These are phyloP conservation scores for Drosophila arawakana DNA, from an alignment of 1,140 invertebrate species.

Conservation along the genomic window DNA sequence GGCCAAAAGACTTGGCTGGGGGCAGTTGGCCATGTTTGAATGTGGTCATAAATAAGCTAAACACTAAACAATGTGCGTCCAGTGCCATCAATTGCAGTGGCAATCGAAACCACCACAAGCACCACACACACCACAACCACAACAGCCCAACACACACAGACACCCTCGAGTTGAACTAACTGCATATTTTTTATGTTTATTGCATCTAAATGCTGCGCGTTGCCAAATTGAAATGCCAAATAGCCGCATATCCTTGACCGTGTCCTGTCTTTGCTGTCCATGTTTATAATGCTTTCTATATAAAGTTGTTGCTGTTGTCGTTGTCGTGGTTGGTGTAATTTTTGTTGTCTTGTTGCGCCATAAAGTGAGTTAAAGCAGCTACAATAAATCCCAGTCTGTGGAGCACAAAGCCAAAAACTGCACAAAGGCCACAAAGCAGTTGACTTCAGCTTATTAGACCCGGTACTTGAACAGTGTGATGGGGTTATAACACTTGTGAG, in stretches of 20 bases:
- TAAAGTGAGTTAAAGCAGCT: constrained; percentile 34
- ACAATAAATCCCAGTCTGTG: constrained; percentile 67
- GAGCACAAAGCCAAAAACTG: constrained; percentile 42
- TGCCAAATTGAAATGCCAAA: constrained; percentile 62
- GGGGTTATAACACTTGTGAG: too few species aligned
- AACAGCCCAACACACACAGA: not conserved
- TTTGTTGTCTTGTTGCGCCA: constrained; percentile 3
- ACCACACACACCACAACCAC: not conserved
- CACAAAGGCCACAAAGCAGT: constrained; percentile 50
- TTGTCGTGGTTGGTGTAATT: not conserved
- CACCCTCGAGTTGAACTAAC: constrained; percentile 37
- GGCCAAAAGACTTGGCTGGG: not conserved
- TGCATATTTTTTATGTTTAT: constrained; percentile 70
- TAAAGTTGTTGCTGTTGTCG: not conserved
- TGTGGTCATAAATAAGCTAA: constrained; percentile 74
- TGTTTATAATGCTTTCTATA: constrained; percentile 1
- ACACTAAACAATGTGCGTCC: constrained; percentile 53
- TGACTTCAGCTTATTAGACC: constrained; percentile 48
- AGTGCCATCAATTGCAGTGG: constrained; percentile 57
- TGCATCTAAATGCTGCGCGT: constrained; percentile 48
- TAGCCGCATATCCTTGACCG: constrained; percentile 54
- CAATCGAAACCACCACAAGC: constrained; percentile 49
- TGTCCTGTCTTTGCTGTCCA: constrained; percentile 18
- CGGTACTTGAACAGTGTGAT: too few species aligned
- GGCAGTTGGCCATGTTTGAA: constrained; percentile 65